A percentile compares a stretch with the other conserved stretches of the same genome.
Conservation (phyloP, 2,888 invertebrate genomes). For the Synergus japonicus region DNA sequence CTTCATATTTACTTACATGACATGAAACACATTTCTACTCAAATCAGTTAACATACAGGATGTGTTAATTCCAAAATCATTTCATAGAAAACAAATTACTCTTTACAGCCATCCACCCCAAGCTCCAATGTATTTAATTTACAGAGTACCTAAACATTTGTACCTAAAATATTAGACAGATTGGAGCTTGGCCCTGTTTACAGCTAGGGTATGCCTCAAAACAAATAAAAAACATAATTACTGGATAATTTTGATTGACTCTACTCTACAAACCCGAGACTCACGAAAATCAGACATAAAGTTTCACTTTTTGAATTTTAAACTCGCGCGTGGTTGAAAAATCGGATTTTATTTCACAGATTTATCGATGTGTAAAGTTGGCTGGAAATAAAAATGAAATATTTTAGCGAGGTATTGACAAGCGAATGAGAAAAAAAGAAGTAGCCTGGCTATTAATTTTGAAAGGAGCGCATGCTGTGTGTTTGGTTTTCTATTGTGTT, state of each 20-base stretch:
- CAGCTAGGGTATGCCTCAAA: too few species aligned
- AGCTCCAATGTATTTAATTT: too few species aligned
- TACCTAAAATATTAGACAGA: too few species aligned
- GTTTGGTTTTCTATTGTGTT: slow-evolving; percentile 40
- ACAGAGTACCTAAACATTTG: too few species aligned
- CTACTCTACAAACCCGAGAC: background rate
- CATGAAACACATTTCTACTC: background rate
- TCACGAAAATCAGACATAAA: background rate
- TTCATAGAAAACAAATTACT: background rate
- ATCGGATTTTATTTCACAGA: background rate
- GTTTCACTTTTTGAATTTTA: background rate
- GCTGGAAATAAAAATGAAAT: slow-evolving; percentile 4
- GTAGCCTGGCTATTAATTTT: slow-evolving; percentile 37
- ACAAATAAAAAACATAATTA: too few species aligned
- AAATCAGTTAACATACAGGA: background rate
- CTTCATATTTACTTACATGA: background rate
- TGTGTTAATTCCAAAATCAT: background rate
- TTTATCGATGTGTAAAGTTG: slow-evolving; percentile 1
- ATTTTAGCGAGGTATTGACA: slow-evolving; percentile 8
- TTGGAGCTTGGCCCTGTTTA: too few species aligned
- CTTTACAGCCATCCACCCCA: too few species aligned
- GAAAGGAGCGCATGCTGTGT: slow-evolving; percentile 38
- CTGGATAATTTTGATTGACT: background rate
- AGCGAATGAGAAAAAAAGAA: slow-evolving; percentile 1
- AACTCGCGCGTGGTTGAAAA: background rate